Evolutionary conservation across 2,113 vertebrate genomes (phyloP), one percentile per base, ranked within the genome.

Genomic region (Tragelaphus buxtoni): DNA sequence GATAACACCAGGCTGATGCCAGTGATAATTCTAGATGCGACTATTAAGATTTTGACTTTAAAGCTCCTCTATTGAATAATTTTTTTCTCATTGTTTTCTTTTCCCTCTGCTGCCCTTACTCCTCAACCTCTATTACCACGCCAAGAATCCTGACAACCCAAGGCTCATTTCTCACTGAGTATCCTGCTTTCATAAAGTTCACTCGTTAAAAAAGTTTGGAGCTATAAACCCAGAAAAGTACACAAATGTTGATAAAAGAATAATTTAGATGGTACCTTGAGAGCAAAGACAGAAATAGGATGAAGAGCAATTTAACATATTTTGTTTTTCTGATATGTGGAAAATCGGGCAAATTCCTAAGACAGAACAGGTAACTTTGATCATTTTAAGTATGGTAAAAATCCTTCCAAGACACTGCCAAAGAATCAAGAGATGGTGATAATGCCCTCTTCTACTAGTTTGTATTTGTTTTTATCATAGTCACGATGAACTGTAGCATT

Each of bases 241-340:
- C 24, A 53, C 42, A 91, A 76, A 60, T 32, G 18, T 53, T 91
- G 35, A 49, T 58, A 92, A 91, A 76, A 26, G 7, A 92, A 35
- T 55, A 72, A 74, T 83, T 86, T 83, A 72, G 11, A 6, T 28
- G 26, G 47, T 47, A 58, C 11, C 45, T 49, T 65, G 51, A 90
- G 7, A 97, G 60, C 12, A 95, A 96, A 94, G 35, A 60, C 22
- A 60, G 49, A 32, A 86, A 91, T n/a, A 92, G 35, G 45, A 45
- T 47, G 35, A 91, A 88, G 12, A 72, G 17, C 22, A 87, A 74
- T 53, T 93, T 79, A 86, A 58, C 20, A 12, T 39, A 61, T 69
- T 94, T 94, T 32, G 17, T 81, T 94, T 90, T 95, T 86, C 79
- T 95, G 32, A 65, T 77, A 76, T 42, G 24, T 60, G 24, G n/a